Evolutionary conservation across 1,140 invertebrate genomes (phyloP).

Genomic region (silkworm (Bombyx mori)): DNA sequence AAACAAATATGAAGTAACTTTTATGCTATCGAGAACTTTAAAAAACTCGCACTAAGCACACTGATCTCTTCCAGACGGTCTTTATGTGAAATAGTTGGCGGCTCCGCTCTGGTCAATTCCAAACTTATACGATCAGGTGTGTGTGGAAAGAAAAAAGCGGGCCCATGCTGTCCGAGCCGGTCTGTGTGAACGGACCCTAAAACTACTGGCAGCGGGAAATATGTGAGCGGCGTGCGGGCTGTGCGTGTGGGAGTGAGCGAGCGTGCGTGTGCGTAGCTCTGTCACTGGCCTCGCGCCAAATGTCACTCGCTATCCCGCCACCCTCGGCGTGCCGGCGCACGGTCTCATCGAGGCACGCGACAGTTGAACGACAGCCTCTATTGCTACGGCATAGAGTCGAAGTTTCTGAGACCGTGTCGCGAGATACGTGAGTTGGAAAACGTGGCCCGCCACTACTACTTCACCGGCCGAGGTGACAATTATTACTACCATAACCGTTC

Average conservation of each 20-base stretch:
- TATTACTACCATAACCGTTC: conserved; percentile 53
- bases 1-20: no score
- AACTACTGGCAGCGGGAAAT: conserved; percentile 41
- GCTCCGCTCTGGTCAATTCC: no score
- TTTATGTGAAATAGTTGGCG: no score
- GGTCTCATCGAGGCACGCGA: background rate
- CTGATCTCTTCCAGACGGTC: no score
- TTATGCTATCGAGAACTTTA: no score
- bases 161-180: no score
- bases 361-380: background rate
- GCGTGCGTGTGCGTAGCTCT: conserved; percentile 20
- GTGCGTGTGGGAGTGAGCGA: conserved; percentile 19
- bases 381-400: no score
- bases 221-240: conserved; percentile 22
- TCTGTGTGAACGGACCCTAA: no score
- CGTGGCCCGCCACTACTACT: conserved; percentile 6
- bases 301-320: conserved; percentile 7
- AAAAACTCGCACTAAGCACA: no score
- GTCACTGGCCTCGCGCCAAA: conserved; percentile 30
- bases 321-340: conserved; percentile 1
- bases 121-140: no score
- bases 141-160: no score
- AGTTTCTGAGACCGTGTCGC: background rate
- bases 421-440: conserved; percentile 14
- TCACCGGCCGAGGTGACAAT: conserved; percentile 30